Evolutionary conservation across 2,888 invertebrate species (phyloP).

Genomic region (Idaea biselata): DNA sequence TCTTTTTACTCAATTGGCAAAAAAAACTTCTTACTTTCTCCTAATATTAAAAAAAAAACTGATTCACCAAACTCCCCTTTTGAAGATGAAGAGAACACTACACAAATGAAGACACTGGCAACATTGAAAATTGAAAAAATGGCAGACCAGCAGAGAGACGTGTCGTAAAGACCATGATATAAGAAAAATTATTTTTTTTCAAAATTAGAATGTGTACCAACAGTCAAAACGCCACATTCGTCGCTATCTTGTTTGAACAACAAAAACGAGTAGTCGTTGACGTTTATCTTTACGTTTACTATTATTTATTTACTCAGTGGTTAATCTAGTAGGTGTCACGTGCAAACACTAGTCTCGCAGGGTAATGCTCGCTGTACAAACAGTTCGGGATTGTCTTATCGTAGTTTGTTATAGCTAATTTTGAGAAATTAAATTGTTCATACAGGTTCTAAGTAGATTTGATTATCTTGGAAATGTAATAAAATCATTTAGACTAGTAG

Average conservation of each 20-base stretch:
- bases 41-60: too few relatives aligned
- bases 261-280: slow-evolving; percentile 27
- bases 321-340: slow-evolving; percentile 14
- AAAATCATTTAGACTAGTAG: not conserved
- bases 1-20: too few relatives aligned
- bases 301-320: slow-evolving; percentile 13
- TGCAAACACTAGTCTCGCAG: slow-evolving; percentile 5
- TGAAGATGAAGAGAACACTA: too few relatives aligned
- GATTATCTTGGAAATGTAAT: not conserved
- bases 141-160: too few relatives aligned
- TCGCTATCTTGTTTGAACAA: slow-evolving; percentile 22
- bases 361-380: slow-evolving; percentile 1
- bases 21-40: too few relatives aligned
- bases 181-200: not conserved
- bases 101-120: too few relatives aligned
- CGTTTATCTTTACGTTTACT: slow-evolving; percentile 19
- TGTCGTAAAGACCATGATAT: too few relatives aligned
- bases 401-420: slow-evolving; percentile 15
- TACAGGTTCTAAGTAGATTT: slow-evolving; percentile 9
- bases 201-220: not conserved
- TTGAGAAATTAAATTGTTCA: slow-evolving; percentile 23
- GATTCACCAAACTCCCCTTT: too few relatives aligned
- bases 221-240: not conserved
- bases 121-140: too few relatives aligned
- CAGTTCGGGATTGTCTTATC: not conserved